Evolutionary conservation across 2,888 invertebrate species (phyloP).

Genomic region (Phyllotreta cruciferae): DNA sequence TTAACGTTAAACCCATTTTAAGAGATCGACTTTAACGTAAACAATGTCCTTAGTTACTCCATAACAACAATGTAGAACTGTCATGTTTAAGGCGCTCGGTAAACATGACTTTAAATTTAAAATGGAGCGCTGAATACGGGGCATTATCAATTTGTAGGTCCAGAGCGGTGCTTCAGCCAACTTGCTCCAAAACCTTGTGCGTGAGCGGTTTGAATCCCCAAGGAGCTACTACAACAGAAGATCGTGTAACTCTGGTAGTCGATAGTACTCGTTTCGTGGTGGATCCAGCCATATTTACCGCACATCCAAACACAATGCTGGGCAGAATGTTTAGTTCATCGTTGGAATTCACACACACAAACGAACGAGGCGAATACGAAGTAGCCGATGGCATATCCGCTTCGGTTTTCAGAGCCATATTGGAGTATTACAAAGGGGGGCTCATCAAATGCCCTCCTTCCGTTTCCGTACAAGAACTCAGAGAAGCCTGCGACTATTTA

Average conservation of each 20-base stretch:
- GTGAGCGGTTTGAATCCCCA: constrained; percentile 21
- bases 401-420: constrained; percentile 90
- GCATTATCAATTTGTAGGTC: constrained; percentile 39
- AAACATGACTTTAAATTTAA: too few species aligned
- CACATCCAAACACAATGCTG: constrained; percentile 98
- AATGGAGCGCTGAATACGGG: too few species aligned
- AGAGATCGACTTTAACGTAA: too few species aligned
- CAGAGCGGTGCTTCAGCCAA: constrained; percentile 37
- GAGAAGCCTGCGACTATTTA: constrained; percentile 98
- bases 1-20: too few species aligned
- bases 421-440: constrained; percentile 93
- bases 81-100: too few species aligned
- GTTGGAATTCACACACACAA: constrained; percentile 89
- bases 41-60: too few species aligned
- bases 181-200: constrained; percentile 22
- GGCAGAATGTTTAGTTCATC: constrained; percentile 98
- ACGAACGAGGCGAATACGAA: constrained; percentile 96
- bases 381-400: constrained; percentile 96
- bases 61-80: too few species aligned
- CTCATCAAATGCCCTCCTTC: constrained; percentile 94
- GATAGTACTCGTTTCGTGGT: constrained; percentile 92
- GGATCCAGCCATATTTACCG: constrained; percentile 90
- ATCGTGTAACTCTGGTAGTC: constrained; percentile 91
- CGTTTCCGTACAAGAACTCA: constrained; percentile 93
- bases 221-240: constrained; percentile 63